Evolutionary conservation across 2,797 vertebrate species (phyloP).

Genomic region (Nasua narica): DNA sequence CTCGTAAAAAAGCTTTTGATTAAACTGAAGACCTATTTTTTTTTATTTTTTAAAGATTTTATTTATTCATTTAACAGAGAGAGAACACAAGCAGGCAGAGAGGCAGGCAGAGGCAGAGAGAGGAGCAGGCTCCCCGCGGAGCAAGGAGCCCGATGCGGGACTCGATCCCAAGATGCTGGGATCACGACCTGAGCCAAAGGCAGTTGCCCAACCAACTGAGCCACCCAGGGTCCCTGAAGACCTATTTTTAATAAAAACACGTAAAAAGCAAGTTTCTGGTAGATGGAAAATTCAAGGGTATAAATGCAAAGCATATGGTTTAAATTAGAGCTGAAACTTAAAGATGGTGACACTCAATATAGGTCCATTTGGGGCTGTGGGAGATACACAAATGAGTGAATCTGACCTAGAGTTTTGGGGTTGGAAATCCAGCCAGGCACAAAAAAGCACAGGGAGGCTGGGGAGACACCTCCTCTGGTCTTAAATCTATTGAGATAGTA

Average conservation of each 20-base stretch:
- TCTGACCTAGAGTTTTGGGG: neutral
- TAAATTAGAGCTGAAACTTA: conserved; percentile 11
- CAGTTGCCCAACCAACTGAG: no score
- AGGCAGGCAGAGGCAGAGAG: no score
- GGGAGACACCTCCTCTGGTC: neutral
- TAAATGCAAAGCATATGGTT: neutral
- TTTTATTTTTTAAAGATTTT: neutral
- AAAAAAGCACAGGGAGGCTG: neutral
- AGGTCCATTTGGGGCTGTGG: neutral
- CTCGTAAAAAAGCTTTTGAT: neutral
- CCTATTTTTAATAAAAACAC: no score
- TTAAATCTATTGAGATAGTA: neutral
- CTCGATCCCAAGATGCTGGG: no score
- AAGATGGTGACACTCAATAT: neutral
- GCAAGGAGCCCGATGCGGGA: fast-evolving
- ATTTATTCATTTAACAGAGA: no score
- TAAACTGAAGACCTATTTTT: conserved; percentile 14
- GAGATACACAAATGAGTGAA: neutral
- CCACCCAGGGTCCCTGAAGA: no score
- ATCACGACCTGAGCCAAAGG: no score
- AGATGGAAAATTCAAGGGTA: neutral
- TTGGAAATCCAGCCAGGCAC: neutral
- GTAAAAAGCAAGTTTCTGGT: neutral
- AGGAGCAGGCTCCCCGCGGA: no score
- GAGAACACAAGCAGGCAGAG: no score